Conservation (phyloP, 2,797 vertebrate genomes). For the Xenops minutus region DNA sequence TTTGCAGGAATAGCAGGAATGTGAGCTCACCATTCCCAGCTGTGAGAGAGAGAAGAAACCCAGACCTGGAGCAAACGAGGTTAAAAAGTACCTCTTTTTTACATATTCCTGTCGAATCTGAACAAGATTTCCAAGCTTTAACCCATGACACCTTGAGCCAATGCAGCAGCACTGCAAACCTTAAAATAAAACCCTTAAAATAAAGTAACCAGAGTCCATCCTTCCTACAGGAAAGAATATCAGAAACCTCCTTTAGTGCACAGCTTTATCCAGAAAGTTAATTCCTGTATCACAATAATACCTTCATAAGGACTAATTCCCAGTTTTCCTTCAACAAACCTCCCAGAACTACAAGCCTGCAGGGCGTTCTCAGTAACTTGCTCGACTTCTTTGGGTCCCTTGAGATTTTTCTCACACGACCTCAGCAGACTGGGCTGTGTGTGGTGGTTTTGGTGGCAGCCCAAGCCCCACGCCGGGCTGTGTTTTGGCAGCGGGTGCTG, state of each 20-base stretch:
- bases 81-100: neutral
- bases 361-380: fast-evolving
- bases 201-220: fast-evolving
- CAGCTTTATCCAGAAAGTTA: neutral
- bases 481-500: neutral
- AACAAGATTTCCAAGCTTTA: neutral
- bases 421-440: fast-evolving
- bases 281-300: neutral
- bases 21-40: neutral
- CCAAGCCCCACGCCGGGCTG: neutral
- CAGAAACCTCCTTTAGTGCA: fast-evolving
- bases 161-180: neutral
- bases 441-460: too few relatives aligned
- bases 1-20: neutral
- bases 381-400: neutral
- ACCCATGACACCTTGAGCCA: fast-evolving
- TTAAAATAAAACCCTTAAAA: neutral
- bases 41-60: neutral
- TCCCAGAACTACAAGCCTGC: neutral
- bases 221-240: fast-evolving
- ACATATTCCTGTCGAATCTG: neutral
- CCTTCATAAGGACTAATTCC: neutral
- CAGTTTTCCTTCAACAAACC: neutral
- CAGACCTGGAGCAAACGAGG: neutral
- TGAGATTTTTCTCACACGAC: fast-evolving